Conservation (phyloP, 2,113 vertebrate genomes). For the Dipodomys spectabilis region DNA sequence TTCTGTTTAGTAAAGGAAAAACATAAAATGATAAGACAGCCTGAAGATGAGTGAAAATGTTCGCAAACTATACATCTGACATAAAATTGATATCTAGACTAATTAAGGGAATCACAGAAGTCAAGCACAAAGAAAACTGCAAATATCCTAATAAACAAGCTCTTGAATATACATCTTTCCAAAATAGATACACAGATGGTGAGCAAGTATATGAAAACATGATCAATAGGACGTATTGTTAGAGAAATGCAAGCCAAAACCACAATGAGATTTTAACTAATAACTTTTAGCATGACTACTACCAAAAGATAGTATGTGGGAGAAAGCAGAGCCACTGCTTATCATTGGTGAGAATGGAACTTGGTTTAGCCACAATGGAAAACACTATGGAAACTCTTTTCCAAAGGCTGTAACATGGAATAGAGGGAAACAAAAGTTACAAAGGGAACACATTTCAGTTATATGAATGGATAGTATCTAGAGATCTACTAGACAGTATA, state of each 20-base stretch:
- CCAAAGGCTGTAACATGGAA: no score
- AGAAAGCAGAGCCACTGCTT: not conserved
- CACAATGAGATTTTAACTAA: not conserved
- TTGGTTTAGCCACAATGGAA: not conserved
- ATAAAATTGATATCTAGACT: not conserved
- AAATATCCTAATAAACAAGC: no score
- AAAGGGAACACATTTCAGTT: not conserved
- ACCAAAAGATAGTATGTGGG: not conserved
- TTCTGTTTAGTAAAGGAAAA: not conserved
- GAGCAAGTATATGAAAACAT: not conserved
- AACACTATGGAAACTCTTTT: not conserved
- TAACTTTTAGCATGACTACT: not conserved
- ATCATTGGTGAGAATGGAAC: not conserved
- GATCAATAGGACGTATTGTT: not conserved
- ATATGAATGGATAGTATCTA: not conserved
- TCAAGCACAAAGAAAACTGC: not conserved
- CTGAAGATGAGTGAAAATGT: not conserved
- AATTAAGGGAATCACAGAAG: not conserved
- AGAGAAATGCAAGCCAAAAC: not conserved
- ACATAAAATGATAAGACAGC: not conserved
- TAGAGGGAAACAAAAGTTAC: no score
- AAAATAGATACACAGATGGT: not conserved
- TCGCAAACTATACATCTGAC: not conserved
- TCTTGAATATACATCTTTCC: not conserved
- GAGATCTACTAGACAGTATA: not conserved